Evolutionary conservation across 2,888 invertebrate species (phyloP), one percentile per base, ranked within the genome.

Genomic region (Aleiodes leptofemur): DNA sequence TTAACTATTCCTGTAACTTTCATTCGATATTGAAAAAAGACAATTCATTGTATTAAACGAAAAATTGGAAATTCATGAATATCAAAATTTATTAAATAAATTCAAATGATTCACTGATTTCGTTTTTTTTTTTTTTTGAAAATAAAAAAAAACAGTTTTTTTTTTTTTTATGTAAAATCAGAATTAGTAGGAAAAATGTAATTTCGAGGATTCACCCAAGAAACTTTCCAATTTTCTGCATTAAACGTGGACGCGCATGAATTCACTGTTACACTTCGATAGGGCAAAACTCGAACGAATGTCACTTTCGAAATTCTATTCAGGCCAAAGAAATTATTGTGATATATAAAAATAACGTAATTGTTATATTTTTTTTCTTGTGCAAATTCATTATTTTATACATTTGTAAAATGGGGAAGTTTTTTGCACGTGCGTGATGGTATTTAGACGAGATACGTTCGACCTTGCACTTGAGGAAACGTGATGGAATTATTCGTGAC

Each of bases 381-480:
- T 16, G 6, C 23, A 23, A 23, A 23, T 56, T 11, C 16, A 7
- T 16, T 56, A n/a, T n/a, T 55, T 55, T 5, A 55, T 14, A 16
- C 3, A 7, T 59, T 13, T 5, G 1, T 59, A 7, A 14, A 8
- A 38, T 61, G n/a, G 14, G 43, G 7, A 23, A 43, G 8, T 9
- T 43, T 43, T 11, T 38, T 38, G 38, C 38, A 38, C 43, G 9
- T 8, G 43, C 43, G 43, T 43, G 43, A 6, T 29, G 16, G 13
- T 59, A 48, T 50, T 51, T 23, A 13, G 3, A 3, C 11, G n/a
- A 16, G 13, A 59, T 71, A 2, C 29, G 11, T 48, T 71, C 70
- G 68, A 68, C 75, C 75, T 75, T 75, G 75, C 16, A 75, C 75
- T 72, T 75, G 71, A 57, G 34, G 68, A 14, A 72, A 48, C 14